These are phyloP conservation scores for Gallinago solitaria DNA, from an alignment of 2,797 vertebrate species.

Conservation along the genomic window DNA sequence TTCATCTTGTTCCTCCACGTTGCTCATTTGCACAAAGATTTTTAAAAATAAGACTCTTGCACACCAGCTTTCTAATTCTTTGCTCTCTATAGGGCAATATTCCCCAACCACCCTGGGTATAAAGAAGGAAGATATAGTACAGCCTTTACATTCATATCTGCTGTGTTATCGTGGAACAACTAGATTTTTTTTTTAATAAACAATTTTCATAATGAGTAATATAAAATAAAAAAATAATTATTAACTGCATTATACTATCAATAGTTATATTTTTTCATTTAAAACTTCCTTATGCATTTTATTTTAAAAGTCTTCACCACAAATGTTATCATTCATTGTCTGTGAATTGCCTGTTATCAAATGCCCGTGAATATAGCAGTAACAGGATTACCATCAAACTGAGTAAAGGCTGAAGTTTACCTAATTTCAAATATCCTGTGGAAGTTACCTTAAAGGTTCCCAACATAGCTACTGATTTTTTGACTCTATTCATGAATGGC, in stretches of 20 bases:
- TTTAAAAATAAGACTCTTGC: neutral
- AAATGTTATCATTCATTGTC: neutral
- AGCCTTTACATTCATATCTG: neutral
- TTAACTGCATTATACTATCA: no score
- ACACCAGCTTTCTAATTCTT: neutral
- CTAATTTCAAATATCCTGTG: neutral
- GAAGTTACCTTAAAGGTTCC: neutral
- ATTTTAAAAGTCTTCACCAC: neutral
- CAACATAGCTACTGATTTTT: neutral
- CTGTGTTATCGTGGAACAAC: neutral
- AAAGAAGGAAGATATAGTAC: neutral
- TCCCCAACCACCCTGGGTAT: neutral
- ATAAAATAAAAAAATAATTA: no score
- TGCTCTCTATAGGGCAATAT: neutral
- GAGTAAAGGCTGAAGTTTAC: neutral
- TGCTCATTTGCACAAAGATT: neutral
- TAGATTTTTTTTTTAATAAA: neutral
- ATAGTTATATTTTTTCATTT: neutral
- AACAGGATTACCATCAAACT: neutral
- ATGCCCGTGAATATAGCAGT: neutral
- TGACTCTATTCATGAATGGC: neutral
- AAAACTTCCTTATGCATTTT: neutral
- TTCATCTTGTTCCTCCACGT: neutral
- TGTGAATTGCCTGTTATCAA: neutral
- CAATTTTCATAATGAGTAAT: no score